phyloP scores from a whole-genome alignment of 2,888 invertebrate genomes.

The Aporophyla nigra region DNA sequence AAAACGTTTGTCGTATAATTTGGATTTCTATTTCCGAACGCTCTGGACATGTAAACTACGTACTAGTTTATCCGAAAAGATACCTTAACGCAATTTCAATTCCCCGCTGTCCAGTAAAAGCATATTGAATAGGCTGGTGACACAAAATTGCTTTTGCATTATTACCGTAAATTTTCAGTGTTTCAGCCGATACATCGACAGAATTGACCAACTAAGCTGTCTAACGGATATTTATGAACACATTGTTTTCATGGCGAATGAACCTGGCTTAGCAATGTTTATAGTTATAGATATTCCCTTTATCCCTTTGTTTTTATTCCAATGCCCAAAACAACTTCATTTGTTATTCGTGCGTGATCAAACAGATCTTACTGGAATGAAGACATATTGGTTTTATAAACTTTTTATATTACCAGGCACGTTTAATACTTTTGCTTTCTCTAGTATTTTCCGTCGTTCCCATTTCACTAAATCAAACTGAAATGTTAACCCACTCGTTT shows the following conservation, averaged over 20 bases:
- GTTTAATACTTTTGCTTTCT: constrained; percentile 1
- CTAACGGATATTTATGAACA: constrained; percentile 67
- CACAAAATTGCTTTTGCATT: constrained; percentile 66
- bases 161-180: constrained; percentile 67
- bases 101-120: constrained; percentile 56
- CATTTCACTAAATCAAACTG: neutral
- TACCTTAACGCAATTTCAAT: constrained; percentile 46
- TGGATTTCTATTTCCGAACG: neutral
- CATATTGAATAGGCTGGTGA: constrained; percentile 66
- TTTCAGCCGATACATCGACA: constrained; percentile 60
- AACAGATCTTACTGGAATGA: constrained; percentile 35
- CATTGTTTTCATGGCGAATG: constrained; percentile 69
- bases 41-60: constrained; percentile 4
- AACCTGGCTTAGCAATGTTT: constrained; percentile 63
- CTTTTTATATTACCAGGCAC: constrained; percentile 6
- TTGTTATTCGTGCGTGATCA: constrained; percentile 59
- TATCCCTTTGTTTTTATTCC: constrained; percentile 63
- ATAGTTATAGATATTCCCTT: constrained; percentile 61
- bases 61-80: constrained; percentile 28
- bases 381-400: constrained; percentile 45
- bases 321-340: constrained; percentile 62
- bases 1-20: constrained; percentile 14
- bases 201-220: constrained; percentile 68
- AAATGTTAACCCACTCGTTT: constrained; percentile 12
- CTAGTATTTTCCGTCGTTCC: neutral